These are phyloP conservation scores for Vidua macroura DNA, from an alignment of 2,113 vertebrate genomes.

Conservation along the genomic window DNA sequence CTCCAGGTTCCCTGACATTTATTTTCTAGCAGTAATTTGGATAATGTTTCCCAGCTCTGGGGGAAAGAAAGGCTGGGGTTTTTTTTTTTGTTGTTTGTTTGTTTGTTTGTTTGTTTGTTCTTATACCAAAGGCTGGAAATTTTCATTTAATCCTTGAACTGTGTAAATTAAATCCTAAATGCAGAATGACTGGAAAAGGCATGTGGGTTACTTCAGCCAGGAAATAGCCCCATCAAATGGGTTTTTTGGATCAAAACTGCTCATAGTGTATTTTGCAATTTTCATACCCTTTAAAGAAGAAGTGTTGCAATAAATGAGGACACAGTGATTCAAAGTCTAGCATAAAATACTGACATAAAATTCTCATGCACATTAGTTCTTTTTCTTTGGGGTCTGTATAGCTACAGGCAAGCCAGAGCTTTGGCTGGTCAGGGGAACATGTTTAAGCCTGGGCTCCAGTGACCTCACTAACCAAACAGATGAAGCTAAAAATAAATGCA, in stretches of 20 bases:
- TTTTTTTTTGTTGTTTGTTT: background rate
- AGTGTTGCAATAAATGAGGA: slow-evolving; percentile 22
- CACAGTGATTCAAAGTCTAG: background rate
- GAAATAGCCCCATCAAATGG: background rate
- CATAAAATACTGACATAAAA: slow-evolving; percentile 15
- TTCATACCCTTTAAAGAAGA: background rate
- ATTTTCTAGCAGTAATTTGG: background rate
- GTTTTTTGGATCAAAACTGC: background rate
- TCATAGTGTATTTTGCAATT: background rate
- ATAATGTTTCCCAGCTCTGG: background rate
- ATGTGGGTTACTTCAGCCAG: background rate
- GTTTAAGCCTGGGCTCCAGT: slow-evolving; percentile 52
- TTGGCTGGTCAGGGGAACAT: slow-evolving; percentile 58
- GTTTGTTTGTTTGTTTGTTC: background rate
- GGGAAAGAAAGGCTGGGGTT: background rate
- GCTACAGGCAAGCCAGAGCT: slow-evolving; percentile 22
- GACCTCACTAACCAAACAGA: slow-evolving; percentile 65
- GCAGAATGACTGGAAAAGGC: slow-evolving; percentile 37
- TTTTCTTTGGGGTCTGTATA: background rate
- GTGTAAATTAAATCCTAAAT: slow-evolving; percentile 43
- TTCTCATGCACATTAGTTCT: background rate
- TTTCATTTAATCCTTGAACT: slow-evolving; percentile 31
- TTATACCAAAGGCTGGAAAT: slow-evolving; percentile 12
- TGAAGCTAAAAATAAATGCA: slow-evolving; percentile 69
- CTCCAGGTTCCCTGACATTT: background rate